These are phyloP conservation scores for Callaeas wilsoni DNA, from an alignment of 2,113 vertebrate species.

Conservation along the genomic window DNA sequence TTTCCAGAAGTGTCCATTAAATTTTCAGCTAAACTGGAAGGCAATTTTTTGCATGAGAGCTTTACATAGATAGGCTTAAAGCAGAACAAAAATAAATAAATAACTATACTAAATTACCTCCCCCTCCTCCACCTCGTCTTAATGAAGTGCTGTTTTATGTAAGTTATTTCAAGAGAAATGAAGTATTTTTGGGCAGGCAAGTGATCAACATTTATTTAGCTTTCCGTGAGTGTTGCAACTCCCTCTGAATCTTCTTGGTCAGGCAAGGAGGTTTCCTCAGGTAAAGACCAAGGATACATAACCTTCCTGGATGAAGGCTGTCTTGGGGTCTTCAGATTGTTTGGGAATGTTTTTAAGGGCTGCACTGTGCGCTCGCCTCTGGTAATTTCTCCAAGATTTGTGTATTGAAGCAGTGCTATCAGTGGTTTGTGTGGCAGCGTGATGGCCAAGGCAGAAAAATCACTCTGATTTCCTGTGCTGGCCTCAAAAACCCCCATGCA, in stretches of 20 bases:
- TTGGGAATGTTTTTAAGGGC: background rate
- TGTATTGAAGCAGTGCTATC: background rate
- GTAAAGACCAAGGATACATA: background rate
- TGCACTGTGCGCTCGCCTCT: background rate
- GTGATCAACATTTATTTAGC: constrained; percentile 44
- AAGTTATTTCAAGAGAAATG: constrained; percentile 61
- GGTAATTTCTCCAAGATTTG: background rate
- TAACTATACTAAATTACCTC: background rate
- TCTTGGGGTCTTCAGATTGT: background rate
- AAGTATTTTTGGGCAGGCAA: constrained; percentile 54
- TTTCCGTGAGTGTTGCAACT: constrained; percentile 43
- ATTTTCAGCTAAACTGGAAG: constrained; percentile 66
- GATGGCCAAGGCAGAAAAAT: background rate
- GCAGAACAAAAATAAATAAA: constrained; percentile 55
- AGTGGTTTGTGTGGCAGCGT: background rate
- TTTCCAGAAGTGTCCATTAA: constrained; percentile 61
- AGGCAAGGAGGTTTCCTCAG: background rate
- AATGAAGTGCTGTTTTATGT: constrained; percentile 66
- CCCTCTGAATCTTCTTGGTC: constrained; percentile 5
- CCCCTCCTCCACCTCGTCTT: constrained; percentile 22
- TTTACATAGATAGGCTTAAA: constrained; percentile 67
- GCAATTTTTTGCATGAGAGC: constrained; percentile 77
- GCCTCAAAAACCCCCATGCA: background rate
- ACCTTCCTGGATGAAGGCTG: background rate
- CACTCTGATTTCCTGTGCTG: background rate